A percentile compares a stretch with the other conserved stretches of the same genome.
Evolutionary conservation across 1,140 invertebrate species (phyloP).

Genomic region (Saccostrea glomerata): DNA sequence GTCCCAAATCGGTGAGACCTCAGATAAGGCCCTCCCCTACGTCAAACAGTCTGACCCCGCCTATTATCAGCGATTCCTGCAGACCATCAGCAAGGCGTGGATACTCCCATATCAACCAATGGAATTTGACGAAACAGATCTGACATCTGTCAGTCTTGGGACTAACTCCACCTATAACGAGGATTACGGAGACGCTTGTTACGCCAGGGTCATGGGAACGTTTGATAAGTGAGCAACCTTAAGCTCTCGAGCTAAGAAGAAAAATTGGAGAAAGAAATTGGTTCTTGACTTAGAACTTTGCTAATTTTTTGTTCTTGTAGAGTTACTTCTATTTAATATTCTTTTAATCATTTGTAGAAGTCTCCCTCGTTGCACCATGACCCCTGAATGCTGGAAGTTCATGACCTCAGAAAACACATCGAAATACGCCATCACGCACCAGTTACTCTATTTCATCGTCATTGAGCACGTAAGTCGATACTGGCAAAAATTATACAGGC

Average conservation of each 20-base stretch:
- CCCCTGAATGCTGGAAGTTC: slow-evolving; percentile 56
- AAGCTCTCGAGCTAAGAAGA: not conserved
- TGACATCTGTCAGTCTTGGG: slow-evolving; percentile 44
- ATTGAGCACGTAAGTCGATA: slow-evolving; percentile 60
- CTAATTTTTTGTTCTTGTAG: not conserved
- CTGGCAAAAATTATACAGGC: not conserved
- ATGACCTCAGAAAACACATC: slow-evolving; percentile 57
- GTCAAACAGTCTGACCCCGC: slow-evolving; percentile 55
- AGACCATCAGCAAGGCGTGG: slow-evolving; percentile 65
- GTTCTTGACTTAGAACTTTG: not conserved
- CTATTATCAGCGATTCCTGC: slow-evolving; percentile 61
- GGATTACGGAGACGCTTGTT: slow-evolving; percentile 66
- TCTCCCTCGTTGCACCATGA: slow-evolving; percentile 57
- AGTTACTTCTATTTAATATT: not conserved
- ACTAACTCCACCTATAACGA: slow-evolving; percentile 62
- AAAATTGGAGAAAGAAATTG: not conserved
- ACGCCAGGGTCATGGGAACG: slow-evolving; percentile 67
- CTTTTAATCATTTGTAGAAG: slow-evolving; percentile 47
- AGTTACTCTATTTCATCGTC: slow-evolving; percentile 66
- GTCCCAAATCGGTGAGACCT: slow-evolving; percentile 37
- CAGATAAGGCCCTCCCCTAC: slow-evolving; percentile 51
- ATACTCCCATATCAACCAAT: slow-evolving; percentile 58
- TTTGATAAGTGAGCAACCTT: slow-evolving; percentile 50
- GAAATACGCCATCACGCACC: slow-evolving; percentile 64
- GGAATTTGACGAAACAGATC: slow-evolving; percentile 42